Evolutionary conservation across 2,797 vertebrate genomes (phyloP), one percentile per base, ranked within the genome.

Genomic region (Characodon lateralis): DNA sequence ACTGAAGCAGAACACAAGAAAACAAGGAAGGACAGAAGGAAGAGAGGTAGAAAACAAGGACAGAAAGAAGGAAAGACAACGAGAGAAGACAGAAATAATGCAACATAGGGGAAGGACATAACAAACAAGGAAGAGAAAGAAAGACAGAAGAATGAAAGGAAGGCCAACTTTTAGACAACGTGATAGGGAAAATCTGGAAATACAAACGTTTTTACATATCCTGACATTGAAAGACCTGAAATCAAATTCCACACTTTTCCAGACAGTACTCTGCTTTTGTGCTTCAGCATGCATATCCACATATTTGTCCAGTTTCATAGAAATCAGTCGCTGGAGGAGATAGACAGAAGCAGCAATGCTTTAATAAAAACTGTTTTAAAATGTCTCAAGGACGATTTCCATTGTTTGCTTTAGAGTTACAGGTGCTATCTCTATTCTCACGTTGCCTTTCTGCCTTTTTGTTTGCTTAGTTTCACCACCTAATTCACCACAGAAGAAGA

Each of bases 301-400:
- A 65, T 48, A 28, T 74, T 76, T 79, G 73, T 76, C 73, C 56
- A 63, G 83, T 53, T 72, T 71, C 66, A 74, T 56, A 82, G 81
- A 69, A 68, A 83, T 85, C 80, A 79, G 78, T 86, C 65, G 48
- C 66, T 72, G 68, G 81, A 86, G 80, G 39, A 68, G 46, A 73
- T 56, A 74, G 83, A 82, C 53, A 77, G 77, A 86, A 35, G 61
- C 77, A 83, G 83, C 76, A 76, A 77, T 39, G 81, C 87, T 84
- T 78, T 90, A 83, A 85, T 35, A 72, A 76, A 82, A 84, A 78
- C 74, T 70, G 39, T 43, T 77, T 81, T 85, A 78, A 80, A 77
- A 87, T 81, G 74, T 83, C 72, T 85, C 72, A 74, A 86, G 84
- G 59, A 80, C 79, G 85, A 82, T 74, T 85, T 80, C 51, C 31